Evolutionary conservation across 2,888 invertebrate genomes (phyloP).

Genomic region (Drosophila lacicola): DNA sequence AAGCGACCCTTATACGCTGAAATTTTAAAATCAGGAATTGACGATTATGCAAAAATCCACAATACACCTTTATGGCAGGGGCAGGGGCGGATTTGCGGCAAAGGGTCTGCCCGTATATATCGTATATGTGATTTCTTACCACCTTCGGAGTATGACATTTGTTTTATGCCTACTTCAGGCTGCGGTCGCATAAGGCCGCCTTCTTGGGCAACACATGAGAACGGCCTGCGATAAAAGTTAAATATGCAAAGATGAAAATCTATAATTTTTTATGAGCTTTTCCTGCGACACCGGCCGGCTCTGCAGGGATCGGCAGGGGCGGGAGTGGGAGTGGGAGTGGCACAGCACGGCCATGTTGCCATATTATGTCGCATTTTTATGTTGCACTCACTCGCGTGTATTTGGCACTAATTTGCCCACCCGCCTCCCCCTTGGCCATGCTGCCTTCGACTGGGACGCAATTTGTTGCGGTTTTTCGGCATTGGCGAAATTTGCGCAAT

Average conservation of each 20-base stretch:
- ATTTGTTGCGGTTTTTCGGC: constrained; percentile 73
- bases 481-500: constrained; percentile 64
- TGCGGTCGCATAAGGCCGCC: constrained; percentile 66
- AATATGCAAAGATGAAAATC: constrained; percentile 81
- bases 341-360: constrained; percentile 43
- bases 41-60: constrained; percentile 77
- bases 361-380: constrained; percentile 75
- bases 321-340: neutral
- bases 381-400: constrained; percentile 51
- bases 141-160: constrained; percentile 75
- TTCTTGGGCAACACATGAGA: constrained; percentile 63
- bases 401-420: constrained; percentile 64
- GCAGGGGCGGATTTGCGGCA: constrained; percentile 29
- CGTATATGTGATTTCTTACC: constrained; percentile 55
- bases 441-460: constrained; percentile 17
- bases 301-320: neutral
- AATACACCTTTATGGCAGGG: constrained; percentile 67
- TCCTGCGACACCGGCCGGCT: constrained; percentile 52
- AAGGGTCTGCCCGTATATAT: constrained; percentile 24
- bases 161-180: constrained; percentile 74
- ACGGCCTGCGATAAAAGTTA: constrained; percentile 74
- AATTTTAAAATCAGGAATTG: constrained; percentile 78
- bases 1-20: constrained; percentile 38
- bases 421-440: constrained; percentile 7
- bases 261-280: constrained; percentile 76